Percentiles rank a stretch among this genome's conserved stretches.
Conservation (phyloP, 1,140 invertebrate genomes). For the Amyelois transitella region DNA sequence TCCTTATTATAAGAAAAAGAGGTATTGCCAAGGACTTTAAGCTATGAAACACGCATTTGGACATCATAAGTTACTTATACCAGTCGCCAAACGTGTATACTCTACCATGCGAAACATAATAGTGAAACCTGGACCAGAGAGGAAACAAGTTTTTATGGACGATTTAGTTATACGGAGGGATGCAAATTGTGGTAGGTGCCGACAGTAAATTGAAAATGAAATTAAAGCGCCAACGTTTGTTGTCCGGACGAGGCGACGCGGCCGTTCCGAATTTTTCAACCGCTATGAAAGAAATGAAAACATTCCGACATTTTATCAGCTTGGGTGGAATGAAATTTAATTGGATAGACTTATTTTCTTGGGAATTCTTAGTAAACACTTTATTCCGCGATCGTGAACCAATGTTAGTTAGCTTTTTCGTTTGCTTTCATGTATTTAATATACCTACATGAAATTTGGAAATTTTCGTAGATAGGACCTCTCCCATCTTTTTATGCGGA, state of each 20-base stretch:
- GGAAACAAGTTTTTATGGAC: not conserved
- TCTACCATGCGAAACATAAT: not conserved
- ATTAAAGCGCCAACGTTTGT: slow-evolving; percentile 25
- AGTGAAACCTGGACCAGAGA: not conserved
- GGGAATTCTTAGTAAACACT: not conserved
- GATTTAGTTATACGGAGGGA: slow-evolving; percentile 1
- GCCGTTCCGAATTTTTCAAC: slow-evolving; percentile 14
- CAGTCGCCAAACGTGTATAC: not conserved
- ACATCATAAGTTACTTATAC: too few relatives aligned
- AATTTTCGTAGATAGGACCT: too few relatives aligned
- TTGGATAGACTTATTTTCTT: slow-evolving; percentile 20
- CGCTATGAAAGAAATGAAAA: slow-evolving; percentile 22
- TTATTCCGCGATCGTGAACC: not conserved
- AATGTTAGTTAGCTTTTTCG: too few relatives aligned
- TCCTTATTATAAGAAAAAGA: too few relatives aligned
- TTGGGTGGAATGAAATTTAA: slow-evolving; percentile 14
- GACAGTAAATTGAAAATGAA: slow-evolving; percentile 25
- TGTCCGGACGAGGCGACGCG: slow-evolving; percentile 14
- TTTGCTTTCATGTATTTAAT: too few relatives aligned
- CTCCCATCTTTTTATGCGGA: too few relatives aligned
- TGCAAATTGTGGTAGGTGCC: slow-evolving; percentile 11
- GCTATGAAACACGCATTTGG: too few relatives aligned
- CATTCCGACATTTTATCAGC: slow-evolving; percentile 21
- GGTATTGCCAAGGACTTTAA: too few relatives aligned
- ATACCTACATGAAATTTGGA: too few relatives aligned